Percentiles rank a stretch among this genome's conserved stretches.
These are phyloP conservation scores for Caprella mutica DNA, from an alignment of 2,888 invertebrate genomes.

Conservation along the genomic window DNA sequence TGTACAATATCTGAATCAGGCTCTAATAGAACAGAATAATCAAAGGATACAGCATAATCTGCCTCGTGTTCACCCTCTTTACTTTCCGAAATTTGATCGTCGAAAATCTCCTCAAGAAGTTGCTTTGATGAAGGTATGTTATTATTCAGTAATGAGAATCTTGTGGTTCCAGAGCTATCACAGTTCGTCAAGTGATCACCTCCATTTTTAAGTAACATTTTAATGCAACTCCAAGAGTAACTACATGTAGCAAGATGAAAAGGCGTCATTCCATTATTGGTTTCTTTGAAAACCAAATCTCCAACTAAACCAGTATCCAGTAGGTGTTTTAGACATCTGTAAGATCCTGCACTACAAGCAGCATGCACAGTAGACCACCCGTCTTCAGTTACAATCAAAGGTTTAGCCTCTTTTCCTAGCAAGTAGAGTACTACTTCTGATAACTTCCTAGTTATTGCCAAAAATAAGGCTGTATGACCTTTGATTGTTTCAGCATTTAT, in stretches of 20 bases:
- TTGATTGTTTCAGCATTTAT: constrained; percentile 44
- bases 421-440: constrained; percentile 47
- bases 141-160: constrained; percentile 47
- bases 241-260: constrained; percentile 50
- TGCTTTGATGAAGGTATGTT: constrained; percentile 48
- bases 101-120: constrained; percentile 47
- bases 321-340: constrained; percentile 40
- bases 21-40: constrained; percentile 43
- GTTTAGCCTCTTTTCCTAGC: constrained; percentile 43
- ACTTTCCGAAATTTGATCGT: constrained; percentile 46
- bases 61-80: constrained; percentile 43
- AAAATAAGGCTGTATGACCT: constrained; percentile 49
- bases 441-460: constrained; percentile 49
- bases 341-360: constrained; percentile 39
- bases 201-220: constrained; percentile 43
- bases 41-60: constrained; percentile 44
- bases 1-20: constrained; percentile 48
- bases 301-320: constrained; percentile 45
- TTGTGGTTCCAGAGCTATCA: constrained; percentile 40
- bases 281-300: constrained; percentile 15
- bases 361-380: constrained; percentile 24
- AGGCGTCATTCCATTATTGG: constrained; percentile 44
- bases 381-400: constrained; percentile 38
- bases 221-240: constrained; percentile 51
- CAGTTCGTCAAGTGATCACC: constrained; percentile 45